Evolutionary conservation across 2,113 vertebrate genomes (phyloP).

Genomic region (Centrocercus urophasianus): DNA sequence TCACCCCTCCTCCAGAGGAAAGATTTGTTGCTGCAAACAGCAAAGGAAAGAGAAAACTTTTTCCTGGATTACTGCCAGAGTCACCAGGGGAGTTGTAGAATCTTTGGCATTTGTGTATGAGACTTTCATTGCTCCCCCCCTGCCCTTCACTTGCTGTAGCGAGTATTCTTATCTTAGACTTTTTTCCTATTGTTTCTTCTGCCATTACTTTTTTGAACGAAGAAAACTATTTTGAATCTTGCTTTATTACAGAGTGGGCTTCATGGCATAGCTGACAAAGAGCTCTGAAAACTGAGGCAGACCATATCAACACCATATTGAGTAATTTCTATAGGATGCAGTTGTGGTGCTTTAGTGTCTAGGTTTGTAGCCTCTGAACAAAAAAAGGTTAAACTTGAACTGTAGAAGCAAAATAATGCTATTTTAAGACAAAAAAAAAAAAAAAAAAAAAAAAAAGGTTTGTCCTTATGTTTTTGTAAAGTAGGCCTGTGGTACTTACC

Average conservation of each 20-base stretch:
- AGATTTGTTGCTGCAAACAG: constrained; percentile 65
- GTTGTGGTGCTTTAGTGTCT: not conserved
- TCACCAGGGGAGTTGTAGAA: constrained; percentile 71
- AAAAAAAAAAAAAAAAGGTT: not conserved
- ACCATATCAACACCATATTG: not conserved
- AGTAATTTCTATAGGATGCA: not conserved
- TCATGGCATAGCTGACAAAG: not conserved
- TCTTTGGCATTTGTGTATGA: constrained; percentile 73
- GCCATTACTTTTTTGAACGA: not conserved
- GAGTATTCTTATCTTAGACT: not conserved
- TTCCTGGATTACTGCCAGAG: constrained; percentile 72
- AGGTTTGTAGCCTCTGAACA: not conserved
- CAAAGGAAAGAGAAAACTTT: constrained; percentile 75
- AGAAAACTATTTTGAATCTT: not conserved
- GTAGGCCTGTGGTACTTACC: not conserved
- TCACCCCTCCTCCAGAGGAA: constrained; percentile 40
- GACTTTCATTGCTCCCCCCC: constrained; percentile 53
- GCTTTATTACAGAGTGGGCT: not conserved
- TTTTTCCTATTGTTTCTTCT: not conserved
- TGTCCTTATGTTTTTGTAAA: not conserved
- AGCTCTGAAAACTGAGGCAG: not conserved
- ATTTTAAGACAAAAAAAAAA: not conserved
- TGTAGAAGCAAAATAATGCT: not conserved
- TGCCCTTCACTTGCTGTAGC: not conserved
- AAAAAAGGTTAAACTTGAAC: not conserved